Percentiles rank a stretch among this genome's conserved stretches.
These are phyloP conservation scores for Onychorhynchus coronatus DNA, from an alignment of 2,113 vertebrate species.

Conservation along the genomic window DNA sequence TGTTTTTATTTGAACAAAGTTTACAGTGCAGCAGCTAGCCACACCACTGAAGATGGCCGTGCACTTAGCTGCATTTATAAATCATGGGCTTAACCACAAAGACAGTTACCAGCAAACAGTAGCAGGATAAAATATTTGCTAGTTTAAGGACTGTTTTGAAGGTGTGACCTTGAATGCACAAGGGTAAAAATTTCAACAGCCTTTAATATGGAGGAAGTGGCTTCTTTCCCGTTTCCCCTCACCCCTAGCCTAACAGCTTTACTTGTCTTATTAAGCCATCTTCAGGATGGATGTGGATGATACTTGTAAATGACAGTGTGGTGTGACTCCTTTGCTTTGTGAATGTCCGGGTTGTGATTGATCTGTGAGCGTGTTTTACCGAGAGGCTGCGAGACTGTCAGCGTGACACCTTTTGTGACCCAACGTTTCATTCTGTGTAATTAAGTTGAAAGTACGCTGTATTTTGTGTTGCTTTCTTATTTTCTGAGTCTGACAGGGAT, in stretches of 20 bases:
- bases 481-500: not conserved
- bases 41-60: not conserved
- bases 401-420: not conserved
- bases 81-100: not conserved
- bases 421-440: not conserved
- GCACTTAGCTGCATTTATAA: not conserved
- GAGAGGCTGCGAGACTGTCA: not conserved
- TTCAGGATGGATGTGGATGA: not conserved
- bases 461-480: not conserved
- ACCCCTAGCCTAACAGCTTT: not conserved
- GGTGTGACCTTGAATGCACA: not conserved
- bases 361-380: not conserved
- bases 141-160: not conserved
- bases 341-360: accelerated
- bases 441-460: not conserved
- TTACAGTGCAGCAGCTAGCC: not conserved
- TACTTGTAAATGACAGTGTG: not conserved
- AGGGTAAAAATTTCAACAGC: not conserved
- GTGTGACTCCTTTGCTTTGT: not conserved
- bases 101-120: not conserved
- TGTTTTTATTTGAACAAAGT: not conserved
- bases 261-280: not conserved
- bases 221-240: not conserved
- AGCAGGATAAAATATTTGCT: not conserved
- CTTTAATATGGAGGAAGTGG: not conserved